Conservation (phyloP, 2,797 vertebrate genomes). For the Lepilemur septentrionalis region DNA sequence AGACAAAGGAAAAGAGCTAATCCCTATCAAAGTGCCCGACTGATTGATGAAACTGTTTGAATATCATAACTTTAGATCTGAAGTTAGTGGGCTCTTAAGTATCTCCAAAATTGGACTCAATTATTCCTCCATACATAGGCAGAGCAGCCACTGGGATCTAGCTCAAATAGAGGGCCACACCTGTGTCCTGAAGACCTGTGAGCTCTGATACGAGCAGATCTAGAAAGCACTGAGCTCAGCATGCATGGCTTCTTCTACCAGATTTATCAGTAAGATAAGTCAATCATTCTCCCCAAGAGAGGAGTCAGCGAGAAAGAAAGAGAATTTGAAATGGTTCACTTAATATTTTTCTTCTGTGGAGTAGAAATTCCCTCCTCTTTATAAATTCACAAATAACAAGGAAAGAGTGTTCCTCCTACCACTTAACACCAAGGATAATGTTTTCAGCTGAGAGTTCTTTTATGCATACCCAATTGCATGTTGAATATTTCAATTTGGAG, state of each 20-base stretch:
- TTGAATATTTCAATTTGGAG: neutral
- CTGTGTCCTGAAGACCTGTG: neutral
- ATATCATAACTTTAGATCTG: neutral
- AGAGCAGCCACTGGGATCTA: neutral
- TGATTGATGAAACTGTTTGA: neutral
- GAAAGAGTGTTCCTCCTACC: neutral
- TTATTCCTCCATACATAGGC: neutral
- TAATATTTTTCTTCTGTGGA: neutral
- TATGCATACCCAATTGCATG: neutral
- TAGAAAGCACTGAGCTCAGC: neutral
- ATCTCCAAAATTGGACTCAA: neutral
- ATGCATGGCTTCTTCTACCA: neutral
- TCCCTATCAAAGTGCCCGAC: neutral
- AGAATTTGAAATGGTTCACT: neutral
- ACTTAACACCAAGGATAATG: neutral
- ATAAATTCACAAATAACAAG: neutral
- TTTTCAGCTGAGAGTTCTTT: constrained; percentile 16
- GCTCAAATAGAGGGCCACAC: neutral
- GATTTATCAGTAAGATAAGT: neutral
- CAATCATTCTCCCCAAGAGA: neutral
- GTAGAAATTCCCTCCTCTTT: neutral
- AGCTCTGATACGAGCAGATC: neutral
- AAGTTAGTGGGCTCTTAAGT: neutral
- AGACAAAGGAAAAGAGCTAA: neutral
- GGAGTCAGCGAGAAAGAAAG: neutral